Evolutionary conservation across 37 sponge, comb jelly and placozoan genomes (phyloP).

Genomic region (Axinella damicornis): DNA sequence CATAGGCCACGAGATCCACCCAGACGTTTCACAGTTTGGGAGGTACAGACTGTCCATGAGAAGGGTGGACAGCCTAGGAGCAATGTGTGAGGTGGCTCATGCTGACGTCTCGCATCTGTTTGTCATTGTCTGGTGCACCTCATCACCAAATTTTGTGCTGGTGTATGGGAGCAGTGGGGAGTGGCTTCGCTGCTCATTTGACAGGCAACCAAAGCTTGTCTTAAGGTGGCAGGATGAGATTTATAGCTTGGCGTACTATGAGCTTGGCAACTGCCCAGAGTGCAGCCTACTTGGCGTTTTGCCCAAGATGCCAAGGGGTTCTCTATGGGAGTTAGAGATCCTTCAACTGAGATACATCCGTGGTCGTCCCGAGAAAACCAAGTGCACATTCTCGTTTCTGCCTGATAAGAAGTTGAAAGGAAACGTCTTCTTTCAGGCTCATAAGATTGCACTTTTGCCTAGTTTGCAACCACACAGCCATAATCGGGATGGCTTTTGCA

Average conservation of each 20-base stretch:
- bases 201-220: too few relatives aligned
- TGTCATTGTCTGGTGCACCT: neutral
- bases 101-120: neutral
- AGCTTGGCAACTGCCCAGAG: constrained; percentile 2
- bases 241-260: constrained; percentile 15
- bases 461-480: too few relatives aligned
- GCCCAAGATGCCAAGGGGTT: neutral
- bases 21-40: neutral
- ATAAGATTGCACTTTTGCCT: neutral
- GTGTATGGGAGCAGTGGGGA: neutral
- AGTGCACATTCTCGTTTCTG: neutral
- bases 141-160: neutral
- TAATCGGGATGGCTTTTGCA: neutral
- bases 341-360: neutral
- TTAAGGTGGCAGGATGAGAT: constrained; percentile 1
- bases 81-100: neutral
- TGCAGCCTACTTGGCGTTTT: neutral
- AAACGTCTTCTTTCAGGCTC: neutral
- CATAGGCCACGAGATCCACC: constrained; percentile 1
- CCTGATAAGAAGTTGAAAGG: neutral
- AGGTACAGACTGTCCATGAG: neutral
- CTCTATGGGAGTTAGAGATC: neutral
- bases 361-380: neutral
- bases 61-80: neutral
- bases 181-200: neutral